Evolutionary conservation across 2,888 invertebrate genomes (phyloP).

Genomic region (Pristionchus arcanus): DNA sequence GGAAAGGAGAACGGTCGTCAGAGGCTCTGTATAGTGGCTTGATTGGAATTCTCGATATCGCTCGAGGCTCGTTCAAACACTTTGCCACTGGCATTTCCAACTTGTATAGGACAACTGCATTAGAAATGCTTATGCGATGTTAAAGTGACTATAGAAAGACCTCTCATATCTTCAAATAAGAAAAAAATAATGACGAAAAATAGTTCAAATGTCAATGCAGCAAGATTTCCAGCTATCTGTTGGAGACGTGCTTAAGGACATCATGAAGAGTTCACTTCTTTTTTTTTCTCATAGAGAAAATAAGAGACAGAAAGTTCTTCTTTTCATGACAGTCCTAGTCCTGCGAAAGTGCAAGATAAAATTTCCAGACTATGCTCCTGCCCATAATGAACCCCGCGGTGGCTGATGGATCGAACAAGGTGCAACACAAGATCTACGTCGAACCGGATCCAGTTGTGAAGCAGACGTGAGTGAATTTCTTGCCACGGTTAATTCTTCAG

Average conservation of each 20-base stretch:
- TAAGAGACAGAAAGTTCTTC: too few relatives aligned
- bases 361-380: not conserved
- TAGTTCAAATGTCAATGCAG: too few relatives aligned
- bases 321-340: too few relatives aligned
- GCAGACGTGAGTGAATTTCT: not conserved
- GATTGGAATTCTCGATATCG: not conserved
- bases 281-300: too few relatives aligned
- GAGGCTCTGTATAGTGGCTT: not conserved
- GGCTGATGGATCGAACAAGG: not conserved
- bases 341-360: not conserved
- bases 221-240: too few relatives aligned
- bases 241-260: too few relatives aligned
- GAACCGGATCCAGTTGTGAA: not conserved
- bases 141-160: too few relatives aligned
- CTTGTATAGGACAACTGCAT: not conserved
- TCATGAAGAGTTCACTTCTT: too few relatives aligned
- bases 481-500: too few relatives aligned
- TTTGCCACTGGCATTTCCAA: not conserved
- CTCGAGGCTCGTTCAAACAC: not conserved
- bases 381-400: constrained; percentile 19
- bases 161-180: too few relatives aligned
- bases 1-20: not conserved
- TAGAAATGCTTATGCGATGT: not conserved
- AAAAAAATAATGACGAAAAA: too few relatives aligned
- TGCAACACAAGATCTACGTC: not conserved